Base-by-base conservation (phyloP, 2,888 invertebrate genomes). In the Mantis religiosa region DNA sequence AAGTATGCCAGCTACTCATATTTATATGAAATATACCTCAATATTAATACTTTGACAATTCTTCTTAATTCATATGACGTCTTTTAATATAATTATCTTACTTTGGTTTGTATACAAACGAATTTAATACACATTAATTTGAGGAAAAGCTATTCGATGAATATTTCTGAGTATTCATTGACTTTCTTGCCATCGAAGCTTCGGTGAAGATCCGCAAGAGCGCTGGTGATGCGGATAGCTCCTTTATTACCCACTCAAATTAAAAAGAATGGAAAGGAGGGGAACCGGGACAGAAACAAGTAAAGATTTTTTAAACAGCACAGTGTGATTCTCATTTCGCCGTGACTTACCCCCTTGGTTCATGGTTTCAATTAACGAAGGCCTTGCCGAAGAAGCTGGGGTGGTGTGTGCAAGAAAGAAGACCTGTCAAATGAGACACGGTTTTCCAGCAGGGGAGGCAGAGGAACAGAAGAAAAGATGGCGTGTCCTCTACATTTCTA, bases 401-500 rank as follows among this genome's bases (percentile, higher is more conserved):
- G 54, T 71, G 54, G 28, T 47, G 85, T 28, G 87, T 20, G 82
- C 82, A 87, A 87, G 87, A n/a, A 82, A 82, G 87, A 87, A 41
- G 88, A 82, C 83, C 88, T 89, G 89, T 89, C 89, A 89, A 89
- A 89, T 87, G 87, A 88, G 87, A 88, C 88, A 84, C 86, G 89
- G 85, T 85, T 89, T 71, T 34, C 34, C 20, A 54, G 83, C 28
- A 83, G 87, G 71, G 20, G 47, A 87, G 41, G 28, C 15, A 83
- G 81, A 82, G 82, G 83, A 41, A 47, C 27, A 87, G 82, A 87
- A 87, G 87, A 71, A 30, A n/a, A 34, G 27, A 85, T 47, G 41
- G 28, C 81, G 27, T 34, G 81, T 88, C 88, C 28, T 88, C 88
- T 71, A 85, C 84, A 88, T 88, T 85, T 88, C 85, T 88, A 84